A percentile compares a stretch with the other conserved stretches of the same genome.
These are phyloP conservation scores for Platorchestia sp. DNA, from an alignment of 1,140 invertebrate species.

Conservation along the genomic window DNA sequence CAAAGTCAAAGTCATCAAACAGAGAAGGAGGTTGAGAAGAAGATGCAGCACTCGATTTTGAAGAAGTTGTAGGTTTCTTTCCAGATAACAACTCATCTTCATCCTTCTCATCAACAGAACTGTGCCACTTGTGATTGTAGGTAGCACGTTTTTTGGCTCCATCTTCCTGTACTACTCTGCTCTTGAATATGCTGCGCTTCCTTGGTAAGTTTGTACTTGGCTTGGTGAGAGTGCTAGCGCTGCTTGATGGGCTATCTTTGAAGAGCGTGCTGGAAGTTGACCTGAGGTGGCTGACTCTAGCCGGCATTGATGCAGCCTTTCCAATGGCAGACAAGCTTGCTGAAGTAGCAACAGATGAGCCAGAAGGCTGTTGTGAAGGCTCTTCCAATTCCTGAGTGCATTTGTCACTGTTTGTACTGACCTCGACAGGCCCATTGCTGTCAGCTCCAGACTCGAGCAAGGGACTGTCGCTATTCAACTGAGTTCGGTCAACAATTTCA, in stretches of 20 bases:
- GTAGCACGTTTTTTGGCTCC: conserved; percentile 82
- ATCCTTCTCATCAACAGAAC: conserved; percentile 76
- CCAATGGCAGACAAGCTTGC: conserved; percentile 1
- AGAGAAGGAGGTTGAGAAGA: conserved; percentile 68
- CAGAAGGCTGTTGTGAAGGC: conserved; percentile 57
- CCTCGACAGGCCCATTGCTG: conserved; percentile 55
- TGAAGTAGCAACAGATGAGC: background rate
- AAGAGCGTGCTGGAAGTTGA: conserved; percentile 27
- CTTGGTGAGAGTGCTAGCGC: background rate
- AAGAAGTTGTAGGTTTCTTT: background rate
- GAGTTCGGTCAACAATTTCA: conserved; percentile 66
- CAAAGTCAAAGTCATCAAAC: conserved; percentile 69
- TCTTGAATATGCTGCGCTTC: conserved; percentile 92
- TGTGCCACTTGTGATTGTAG: conserved; percentile 90
- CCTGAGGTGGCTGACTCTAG: conserved; percentile 14
- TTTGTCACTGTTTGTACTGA: conserved; percentile 23
- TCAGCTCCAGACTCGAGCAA: conserved; percentile 56
- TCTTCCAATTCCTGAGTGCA: conserved; percentile 63
- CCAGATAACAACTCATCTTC: conserved; percentile 58
- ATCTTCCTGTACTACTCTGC: conserved; percentile 80
- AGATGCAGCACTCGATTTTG: conserved; percentile 65
- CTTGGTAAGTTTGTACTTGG: conserved; percentile 72
- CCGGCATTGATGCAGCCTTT: conserved; percentile 22
- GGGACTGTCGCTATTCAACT: background rate
- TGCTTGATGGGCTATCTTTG: background rate